A percentile compares a stretch with the other conserved stretches of the same genome.
Conservation (phyloP, 1,140 invertebrate genomes). For the Tachypleus tridentatus region DNA sequence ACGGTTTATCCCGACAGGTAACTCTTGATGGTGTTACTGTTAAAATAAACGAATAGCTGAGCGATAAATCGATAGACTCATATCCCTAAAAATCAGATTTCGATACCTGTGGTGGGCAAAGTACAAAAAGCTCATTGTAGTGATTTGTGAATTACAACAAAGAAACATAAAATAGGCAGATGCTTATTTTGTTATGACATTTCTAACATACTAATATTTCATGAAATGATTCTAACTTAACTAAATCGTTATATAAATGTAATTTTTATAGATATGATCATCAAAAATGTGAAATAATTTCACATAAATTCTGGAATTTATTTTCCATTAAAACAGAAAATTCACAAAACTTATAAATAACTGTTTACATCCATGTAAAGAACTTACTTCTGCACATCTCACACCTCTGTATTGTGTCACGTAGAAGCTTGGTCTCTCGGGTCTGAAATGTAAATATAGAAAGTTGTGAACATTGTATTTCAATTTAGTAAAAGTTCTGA, state of each 20-base stretch:
- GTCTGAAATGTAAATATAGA: conserved; percentile 41
- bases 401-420: conserved; percentile 60
- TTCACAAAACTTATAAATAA: conserved; percentile 1
- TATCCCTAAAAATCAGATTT: no score
- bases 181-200: no score
- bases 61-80: no score
- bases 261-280: neutral
- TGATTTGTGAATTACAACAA: no score
- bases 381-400: conserved; percentile 46
- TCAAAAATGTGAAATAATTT: conserved; percentile 5
- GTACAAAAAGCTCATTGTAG: no score
- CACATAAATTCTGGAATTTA: conserved; percentile 13
- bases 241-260: neutral
- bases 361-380: neutral
- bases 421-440: conserved; percentile 52
- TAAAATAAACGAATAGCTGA: no score
- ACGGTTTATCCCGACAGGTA: conserved; percentile 44
- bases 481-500: neutral
- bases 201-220: no score
- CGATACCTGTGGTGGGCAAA: no score
- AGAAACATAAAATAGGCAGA: no score
- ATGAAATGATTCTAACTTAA: no score
- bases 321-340: conserved; percentile 5
- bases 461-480: neutral
- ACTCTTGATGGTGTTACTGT: conserved; percentile 28